Base-by-base conservation (phyloP, 2,797 vertebrate genomes). In the Stomatorhinus walkeri region DNA sequence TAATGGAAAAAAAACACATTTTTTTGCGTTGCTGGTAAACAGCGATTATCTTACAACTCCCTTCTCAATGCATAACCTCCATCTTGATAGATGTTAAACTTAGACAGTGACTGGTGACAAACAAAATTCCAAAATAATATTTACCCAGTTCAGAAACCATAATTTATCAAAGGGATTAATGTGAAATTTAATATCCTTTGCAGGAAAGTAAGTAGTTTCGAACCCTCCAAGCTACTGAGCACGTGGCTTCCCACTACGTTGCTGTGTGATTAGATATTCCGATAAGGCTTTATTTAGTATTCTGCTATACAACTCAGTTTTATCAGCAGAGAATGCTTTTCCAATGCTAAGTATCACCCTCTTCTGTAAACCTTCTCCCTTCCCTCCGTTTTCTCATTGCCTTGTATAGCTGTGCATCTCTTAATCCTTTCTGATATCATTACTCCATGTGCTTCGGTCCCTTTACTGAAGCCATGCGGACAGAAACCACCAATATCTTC, bases 381-480 rank as follows among this genome's bases (percentile, higher is more conserved):
- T 85, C 87, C 48, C n/a, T 90, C 64, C 61, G 64, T 56, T 48
- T 72, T 88, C 56, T 88, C 64, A 51, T 64, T 87, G 89, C 83
- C 19, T 88, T 36, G 64, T 64, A 76, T 43, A 56, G 89, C 89
- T 32, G 83, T 85, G 61, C 87, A 87, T 85, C 84, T 59, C 84
- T 79, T 90, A 90, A 90, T 87, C 87, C 87, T 79, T 61, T 87
- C 87, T 81, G 87, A 88, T 87, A 88, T 87, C 89, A 89, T 88
- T 88, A 89, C 84, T 72, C 79, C 61, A 7, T 24, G 87, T 43
- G 54, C 28, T 85, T 72, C 16, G 2, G 43, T 84, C 87, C 48
- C 85, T 88, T 87, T 16, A 9, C 76, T 22, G 4, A 79, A 85
- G 87, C 54, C 59, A 85, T 61, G 83, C 9, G 59, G 76, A 79